Evolutionary conservation across 2,888 invertebrate genomes (phyloP), one percentile per base, ranked within the genome.

Genomic region (Leuctra nigra): DNA sequence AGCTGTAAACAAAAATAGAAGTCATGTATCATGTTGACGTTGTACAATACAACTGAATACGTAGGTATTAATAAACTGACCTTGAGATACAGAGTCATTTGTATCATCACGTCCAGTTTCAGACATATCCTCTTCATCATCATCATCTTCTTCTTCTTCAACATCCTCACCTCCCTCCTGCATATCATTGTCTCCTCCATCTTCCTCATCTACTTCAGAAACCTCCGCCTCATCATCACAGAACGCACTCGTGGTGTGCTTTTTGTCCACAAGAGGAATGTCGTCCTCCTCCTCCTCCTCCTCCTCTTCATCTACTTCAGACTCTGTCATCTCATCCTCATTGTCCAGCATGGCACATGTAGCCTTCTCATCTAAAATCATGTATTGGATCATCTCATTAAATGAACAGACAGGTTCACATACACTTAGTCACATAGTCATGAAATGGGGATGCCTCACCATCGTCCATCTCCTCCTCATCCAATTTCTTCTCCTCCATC

Each of bases 191-290:
- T 62, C 65, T 11, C 61, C 59, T 35, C 59, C 62, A 1, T 60
- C 57, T 6, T 64, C 56, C 4, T 54, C 54, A 4, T 59, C 58
- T 14, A 55, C 61, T 20, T 59, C 61, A 18, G 38, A 62, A 11
- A 69, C 71, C 41, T 68, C 70, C 24, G 77, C 77, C 62, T 82
- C 83, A 20, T 78, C 73, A 62, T 77, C 75, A 50, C 70, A 65
- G 64, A 74, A 75, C 4, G 66, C 66, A 50, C 64, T 68, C 64
- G 69, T 62, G 58, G 64, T 68, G 64, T 59, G 64, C 41, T 59
- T 65, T 25, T 59, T 68, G 13, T 66, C 67, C 13, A 57, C 59
- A 2, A 64, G 61, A 4, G 61, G 58, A 2, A 69, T 55, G 36
- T 66, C 65, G 55, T 67, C 64, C 14, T 66, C 66, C 22, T 63